phyloP scores from a whole-genome alignment of 2,113 vertebrate genomes.

The Onychostoma macrolepis region DNA sequence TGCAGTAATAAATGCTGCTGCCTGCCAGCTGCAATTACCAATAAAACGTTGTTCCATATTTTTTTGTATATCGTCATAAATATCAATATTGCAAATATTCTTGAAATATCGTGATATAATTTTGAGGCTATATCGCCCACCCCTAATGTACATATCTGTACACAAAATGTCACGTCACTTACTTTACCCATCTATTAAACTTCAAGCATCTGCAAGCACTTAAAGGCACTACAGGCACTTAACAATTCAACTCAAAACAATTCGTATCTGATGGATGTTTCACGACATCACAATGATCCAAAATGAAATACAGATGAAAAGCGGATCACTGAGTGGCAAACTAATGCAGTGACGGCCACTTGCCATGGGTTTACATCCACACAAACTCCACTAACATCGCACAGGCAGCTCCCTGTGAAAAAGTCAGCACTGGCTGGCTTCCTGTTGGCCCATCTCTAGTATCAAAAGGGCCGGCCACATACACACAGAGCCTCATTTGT shows the following conservation, averaged over 20 bases:
- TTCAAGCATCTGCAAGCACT: neutral
- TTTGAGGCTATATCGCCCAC: too few species aligned
- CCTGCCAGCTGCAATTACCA: too few species aligned
- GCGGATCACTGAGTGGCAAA: neutral
- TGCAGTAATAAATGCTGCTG: too few species aligned
- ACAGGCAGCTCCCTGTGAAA: neutral
- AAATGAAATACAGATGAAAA: slow-evolving; percentile 10
- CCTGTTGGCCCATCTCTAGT: neutral
- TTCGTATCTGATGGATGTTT: neutral
- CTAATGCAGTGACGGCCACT: neutral
- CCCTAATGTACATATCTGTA: too few species aligned
- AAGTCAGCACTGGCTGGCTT: neutral
- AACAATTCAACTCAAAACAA: neutral
- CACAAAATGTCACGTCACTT: neutral
- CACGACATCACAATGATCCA: neutral
- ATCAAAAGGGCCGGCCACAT: slow-evolving; percentile 7
- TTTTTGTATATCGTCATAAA: too few species aligned
- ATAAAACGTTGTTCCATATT: too few species aligned
- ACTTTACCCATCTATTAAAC: neutral
- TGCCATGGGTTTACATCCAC: neutral
- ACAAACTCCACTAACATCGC: neutral
- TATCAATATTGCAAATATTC: too few species aligned
- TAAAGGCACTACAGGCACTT: neutral
- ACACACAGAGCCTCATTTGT: slow-evolving; percentile 24
- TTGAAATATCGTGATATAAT: too few species aligned